Evolutionary conservation across 2,113 vertebrate species (phyloP).

Genomic region (Desmodus rotundus): DNA sequence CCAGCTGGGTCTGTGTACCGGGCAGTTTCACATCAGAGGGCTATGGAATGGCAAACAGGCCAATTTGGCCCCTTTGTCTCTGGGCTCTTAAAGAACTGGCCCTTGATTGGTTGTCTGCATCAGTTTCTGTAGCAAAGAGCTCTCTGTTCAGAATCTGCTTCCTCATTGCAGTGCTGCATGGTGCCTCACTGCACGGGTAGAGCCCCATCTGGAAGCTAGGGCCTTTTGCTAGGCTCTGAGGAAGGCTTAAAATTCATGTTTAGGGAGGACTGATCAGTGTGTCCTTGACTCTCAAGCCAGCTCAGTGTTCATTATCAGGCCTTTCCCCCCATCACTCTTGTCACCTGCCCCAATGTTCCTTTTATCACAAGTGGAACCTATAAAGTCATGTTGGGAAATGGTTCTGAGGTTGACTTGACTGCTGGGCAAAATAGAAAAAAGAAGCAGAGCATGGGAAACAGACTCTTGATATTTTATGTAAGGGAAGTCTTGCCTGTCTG

Average conservation of each 20-base stretch:
- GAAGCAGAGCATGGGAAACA: not conserved
- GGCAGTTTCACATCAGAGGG: not conserved
- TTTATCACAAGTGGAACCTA: not conserved
- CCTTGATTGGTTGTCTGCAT: not conserved
- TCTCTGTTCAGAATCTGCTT: not conserved
- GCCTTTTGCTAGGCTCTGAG: not conserved
- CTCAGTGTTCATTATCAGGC: not conserved
- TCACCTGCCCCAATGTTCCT: not conserved
- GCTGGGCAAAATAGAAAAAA: not conserved
- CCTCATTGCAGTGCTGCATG: not conserved
- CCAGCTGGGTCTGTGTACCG: not conserved
- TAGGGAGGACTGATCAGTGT: not conserved
- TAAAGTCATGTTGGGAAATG: not conserved
- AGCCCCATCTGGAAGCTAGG: not conserved
- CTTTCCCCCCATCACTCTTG: not conserved
- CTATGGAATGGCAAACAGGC: not conserved
- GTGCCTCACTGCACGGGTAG: not conserved
- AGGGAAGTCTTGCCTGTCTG: not conserved
- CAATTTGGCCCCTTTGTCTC: not conserved
- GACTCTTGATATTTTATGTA: not conserved
- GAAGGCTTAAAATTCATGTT: not conserved
- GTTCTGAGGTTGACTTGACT: not conserved
- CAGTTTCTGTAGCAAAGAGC: not conserved
- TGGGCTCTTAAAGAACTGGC: not conserved
- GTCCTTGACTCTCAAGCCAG: not conserved